Evolutionary conservation across 2,113 vertebrate genomes (phyloP).

Genomic region (Shinisaurus crocodilurus): DNA sequence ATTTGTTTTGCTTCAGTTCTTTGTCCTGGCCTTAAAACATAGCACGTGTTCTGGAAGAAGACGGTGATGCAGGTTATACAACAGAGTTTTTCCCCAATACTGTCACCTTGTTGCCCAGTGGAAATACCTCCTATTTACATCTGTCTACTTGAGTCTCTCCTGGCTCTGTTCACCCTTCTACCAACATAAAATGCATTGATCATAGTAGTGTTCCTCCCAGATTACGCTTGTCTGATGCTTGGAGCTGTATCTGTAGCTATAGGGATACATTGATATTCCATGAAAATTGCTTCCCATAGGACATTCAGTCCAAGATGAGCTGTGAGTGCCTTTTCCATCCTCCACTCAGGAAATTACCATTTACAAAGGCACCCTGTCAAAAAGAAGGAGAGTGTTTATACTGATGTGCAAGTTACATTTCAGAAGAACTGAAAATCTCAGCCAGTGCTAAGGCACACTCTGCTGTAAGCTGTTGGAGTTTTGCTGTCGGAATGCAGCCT

Average conservation of each 20-base stretch:
- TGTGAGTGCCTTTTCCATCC: conserved; percentile 45
- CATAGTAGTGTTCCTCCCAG: neutral
- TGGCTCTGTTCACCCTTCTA: conserved; percentile 28
- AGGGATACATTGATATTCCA: conserved; percentile 56
- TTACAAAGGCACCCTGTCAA: conserved; percentile 74
- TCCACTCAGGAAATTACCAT: conserved; percentile 62
- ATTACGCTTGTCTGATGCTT: neutral
- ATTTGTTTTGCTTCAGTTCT: neutral
- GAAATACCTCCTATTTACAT: neutral
- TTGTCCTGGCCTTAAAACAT: conserved; percentile 3
- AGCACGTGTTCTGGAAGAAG: conserved; percentile 28
- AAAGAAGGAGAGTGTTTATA: conserved; percentile 57
- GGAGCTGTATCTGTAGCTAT: neutral
- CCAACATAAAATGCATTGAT: neutral
- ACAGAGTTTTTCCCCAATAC: conserved; percentile 22
- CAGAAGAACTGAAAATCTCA: conserved; percentile 72
- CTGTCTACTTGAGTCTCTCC: neutral
- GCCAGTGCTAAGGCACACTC: conserved; percentile 60
- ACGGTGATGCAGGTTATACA: conserved; percentile 23
- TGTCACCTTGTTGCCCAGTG: conserved; percentile 2
- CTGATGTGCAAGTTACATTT: conserved; percentile 67
- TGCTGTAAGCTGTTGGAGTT: conserved; percentile 66
- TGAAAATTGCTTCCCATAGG: conserved; percentile 47
- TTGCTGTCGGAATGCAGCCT: conserved; percentile 40
- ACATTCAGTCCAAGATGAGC: conserved; percentile 43